Conservation (phyloP, 1,140 invertebrate genomes). For the Oscheius sp. region DNA sequence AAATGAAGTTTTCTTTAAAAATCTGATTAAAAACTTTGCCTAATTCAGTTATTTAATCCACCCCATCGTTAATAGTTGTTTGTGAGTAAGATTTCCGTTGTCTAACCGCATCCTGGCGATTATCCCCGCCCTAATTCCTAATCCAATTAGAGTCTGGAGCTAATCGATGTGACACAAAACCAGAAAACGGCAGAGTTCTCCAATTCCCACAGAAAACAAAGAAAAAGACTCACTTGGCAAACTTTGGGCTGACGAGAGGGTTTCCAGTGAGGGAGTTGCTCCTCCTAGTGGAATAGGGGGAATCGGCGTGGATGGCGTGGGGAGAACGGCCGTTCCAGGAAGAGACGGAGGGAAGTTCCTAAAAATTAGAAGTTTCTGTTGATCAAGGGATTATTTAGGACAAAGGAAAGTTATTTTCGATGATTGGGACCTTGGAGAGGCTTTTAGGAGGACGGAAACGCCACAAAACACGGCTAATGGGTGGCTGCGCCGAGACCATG, state of each 20-base stretch:
- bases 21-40: no score
- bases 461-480: no score
- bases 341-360: background rate
- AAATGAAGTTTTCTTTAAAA: no score
- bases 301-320: background rate
- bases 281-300: background rate
- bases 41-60: no score
- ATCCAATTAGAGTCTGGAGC: background rate
- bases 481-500: no score
- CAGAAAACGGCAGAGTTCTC: no score
- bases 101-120: no score
- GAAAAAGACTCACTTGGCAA: background rate
- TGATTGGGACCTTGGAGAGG: background rate
- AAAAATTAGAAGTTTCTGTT: no score
- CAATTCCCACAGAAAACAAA: no score
- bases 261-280: background rate
- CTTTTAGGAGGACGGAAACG: background rate
- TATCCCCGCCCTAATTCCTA: no score
- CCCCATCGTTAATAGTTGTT: no score
- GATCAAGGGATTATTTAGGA: background rate
- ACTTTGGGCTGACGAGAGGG: background rate
- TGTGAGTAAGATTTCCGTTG: no score
- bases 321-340: conserved; percentile 1
- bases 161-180: background rate
- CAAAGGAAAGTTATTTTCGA: background rate